These are phyloP conservation scores for Aurelia sp. DNA, from an alignment of 30 jellyfish, hydroid and myxozoan species.

Conservation along the genomic window DNA sequence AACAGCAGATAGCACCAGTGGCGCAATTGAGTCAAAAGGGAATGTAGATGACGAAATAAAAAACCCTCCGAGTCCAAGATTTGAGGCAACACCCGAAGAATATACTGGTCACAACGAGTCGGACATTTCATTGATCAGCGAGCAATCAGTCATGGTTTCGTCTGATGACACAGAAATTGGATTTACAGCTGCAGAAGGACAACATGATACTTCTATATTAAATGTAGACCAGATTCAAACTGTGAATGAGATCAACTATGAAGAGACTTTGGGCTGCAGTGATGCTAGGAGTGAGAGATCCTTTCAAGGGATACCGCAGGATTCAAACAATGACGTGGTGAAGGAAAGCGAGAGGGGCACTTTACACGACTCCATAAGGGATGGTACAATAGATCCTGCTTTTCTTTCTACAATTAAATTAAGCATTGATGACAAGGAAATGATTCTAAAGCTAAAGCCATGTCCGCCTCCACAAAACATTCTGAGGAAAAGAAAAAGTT, in stretches of 20 bases:
- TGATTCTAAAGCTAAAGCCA: conserved; percentile 11
- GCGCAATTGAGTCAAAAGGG: not conserved
- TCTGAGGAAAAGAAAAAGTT: not conserved
- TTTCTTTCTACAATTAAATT: not conserved
- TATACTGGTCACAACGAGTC: no score
- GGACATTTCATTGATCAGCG: no score
- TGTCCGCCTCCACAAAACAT: conserved; percentile 22
- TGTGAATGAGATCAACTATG: no score
- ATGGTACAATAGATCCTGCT: conserved; percentile 17
- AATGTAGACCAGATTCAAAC: no score
- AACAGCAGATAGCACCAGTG: not conserved
- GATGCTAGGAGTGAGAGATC: no score
- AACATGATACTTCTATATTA: no score
- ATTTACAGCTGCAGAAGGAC: conserved; percentile 1
- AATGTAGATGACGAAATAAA: not conserved
- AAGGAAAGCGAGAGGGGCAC: no score
- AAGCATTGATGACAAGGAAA: conserved; percentile 19
- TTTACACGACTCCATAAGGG: no score
- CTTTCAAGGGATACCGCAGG: no score
- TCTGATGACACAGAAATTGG: not conserved
- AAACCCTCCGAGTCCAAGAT: not conserved
- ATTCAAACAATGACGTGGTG: no score
- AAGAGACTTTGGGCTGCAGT: no score
- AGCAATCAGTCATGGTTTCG: not conserved
- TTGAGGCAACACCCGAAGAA: no score